phyloP scores from a whole-genome alignment of 2,888 invertebrate species.

The Drosophila anomelani region DNA sequence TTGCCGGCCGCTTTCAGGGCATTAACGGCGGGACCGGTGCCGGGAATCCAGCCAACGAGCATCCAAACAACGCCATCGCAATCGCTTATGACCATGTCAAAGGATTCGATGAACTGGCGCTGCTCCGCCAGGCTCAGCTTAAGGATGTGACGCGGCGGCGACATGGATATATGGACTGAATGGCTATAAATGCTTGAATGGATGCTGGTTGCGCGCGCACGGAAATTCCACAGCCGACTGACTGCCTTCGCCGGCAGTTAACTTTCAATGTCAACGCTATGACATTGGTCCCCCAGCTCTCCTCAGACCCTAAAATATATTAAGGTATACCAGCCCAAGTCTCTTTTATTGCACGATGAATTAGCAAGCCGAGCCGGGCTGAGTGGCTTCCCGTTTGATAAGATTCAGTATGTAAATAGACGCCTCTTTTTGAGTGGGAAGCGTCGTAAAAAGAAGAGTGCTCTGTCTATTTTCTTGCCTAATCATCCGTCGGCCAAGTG shows the following conservation, averaged over 20 bases:
- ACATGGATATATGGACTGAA: slow-evolving; percentile 16
- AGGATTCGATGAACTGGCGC: slow-evolving; percentile 84
- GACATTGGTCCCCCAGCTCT: slow-evolving; percentile 34
- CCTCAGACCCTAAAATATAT: slow-evolving; percentile 6
- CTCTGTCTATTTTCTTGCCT: slow-evolving; percentile 1
- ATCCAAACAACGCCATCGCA: slow-evolving; percentile 87
- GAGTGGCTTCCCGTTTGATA: slow-evolving; percentile 36
- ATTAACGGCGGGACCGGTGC: slow-evolving; percentile 82
- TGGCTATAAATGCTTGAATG: slow-evolving; percentile 12
- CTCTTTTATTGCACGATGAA: slow-evolving; percentile 35
- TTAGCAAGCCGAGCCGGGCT: slow-evolving; percentile 13
- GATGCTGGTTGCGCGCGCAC: slow-evolving; percentile 67
- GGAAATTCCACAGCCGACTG: slow-evolving; percentile 41
- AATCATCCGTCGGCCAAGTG: background rate
- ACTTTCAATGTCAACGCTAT: slow-evolving; percentile 68
- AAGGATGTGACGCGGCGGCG: slow-evolving; percentile 69
- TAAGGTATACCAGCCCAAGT: background rate
- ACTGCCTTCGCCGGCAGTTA: slow-evolving; percentile 51
- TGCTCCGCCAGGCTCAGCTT: slow-evolving; percentile 76
- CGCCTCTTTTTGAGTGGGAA: slow-evolving; percentile 4
- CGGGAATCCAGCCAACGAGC: slow-evolving; percentile 80
- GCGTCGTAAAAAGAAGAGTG: slow-evolving; percentile 10
- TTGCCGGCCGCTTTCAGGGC: slow-evolving; percentile 84
- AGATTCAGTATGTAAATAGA: slow-evolving; percentile 51
- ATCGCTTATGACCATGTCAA: slow-evolving; percentile 86